Evolutionary conservation across 2,888 invertebrate species (phyloP), one percentile per base, ranked within the genome.

Genomic region (Pristionchus entomophagus): DNA sequence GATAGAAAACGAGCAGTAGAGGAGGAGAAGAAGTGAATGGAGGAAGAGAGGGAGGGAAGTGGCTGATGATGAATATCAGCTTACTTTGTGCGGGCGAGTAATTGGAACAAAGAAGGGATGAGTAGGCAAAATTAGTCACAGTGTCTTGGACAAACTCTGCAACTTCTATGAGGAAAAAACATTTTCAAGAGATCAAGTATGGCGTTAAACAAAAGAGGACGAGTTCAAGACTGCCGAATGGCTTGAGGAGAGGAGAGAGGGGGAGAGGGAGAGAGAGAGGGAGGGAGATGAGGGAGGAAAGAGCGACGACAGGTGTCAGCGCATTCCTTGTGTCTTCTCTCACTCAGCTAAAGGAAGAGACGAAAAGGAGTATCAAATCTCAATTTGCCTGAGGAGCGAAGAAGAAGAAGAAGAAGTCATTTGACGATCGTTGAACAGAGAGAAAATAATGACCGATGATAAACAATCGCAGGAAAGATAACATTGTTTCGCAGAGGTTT

Each of bases 291-390:
- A 41, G 78, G 35, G 26, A 51, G 53, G 32, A 26, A 4, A 38
- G 59, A 82, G 82, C 22, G 41, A 38, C 80, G 80, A 51, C 56
- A 53, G 32, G 35, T 53, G 80, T 41, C 51, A 80, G 56, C n/a
- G n/a, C 53, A 80, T 53, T 80, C 56, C 51, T 80, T 80, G 45
- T 78, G 29, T 78, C 51, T 78, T 49, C 51, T 49, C 56, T 35
- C 56, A 80, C 56, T 35, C 56, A 80, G 51, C 51, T 80, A 80
- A 35, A 35, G 56, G 80, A 80, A 80, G n/a, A n/a, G 56, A 80
- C 51, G 80, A 80, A 80, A 80, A 51, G 51, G 80, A 73, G 73
- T 73, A 73, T 73, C 73, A 73, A 73, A 73, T 73, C 73, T 26
- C 73, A 45, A 73, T 41, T 73, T 32, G 41, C n/a, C n/a, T 35